These are phyloP conservation scores for Heliopora coerulea DNA, from an alignment of 92 coral and sea anemone genomes.

Conservation along the genomic window DNA sequence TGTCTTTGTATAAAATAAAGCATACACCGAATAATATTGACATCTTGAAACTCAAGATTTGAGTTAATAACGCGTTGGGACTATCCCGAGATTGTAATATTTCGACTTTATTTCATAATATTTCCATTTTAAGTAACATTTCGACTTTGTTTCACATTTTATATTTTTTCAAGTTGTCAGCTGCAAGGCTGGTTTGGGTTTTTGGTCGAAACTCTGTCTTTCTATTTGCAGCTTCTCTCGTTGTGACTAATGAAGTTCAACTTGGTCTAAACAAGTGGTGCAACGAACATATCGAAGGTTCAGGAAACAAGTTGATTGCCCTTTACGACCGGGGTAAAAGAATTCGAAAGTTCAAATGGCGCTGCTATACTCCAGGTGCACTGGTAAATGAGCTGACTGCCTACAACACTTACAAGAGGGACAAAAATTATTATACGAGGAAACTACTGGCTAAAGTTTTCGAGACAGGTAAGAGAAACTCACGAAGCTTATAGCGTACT, in stretches of 20 bases:
- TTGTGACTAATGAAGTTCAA: constrained; percentile 27
- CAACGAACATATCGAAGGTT: not conserved
- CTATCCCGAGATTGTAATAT: too few relatives aligned
- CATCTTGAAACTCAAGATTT: too few relatives aligned
- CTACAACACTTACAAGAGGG: constrained; percentile 19
- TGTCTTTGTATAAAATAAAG: too few relatives aligned
- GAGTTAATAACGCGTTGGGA: too few relatives aligned
- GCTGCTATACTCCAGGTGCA: constrained; percentile 12
- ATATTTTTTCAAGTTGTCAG: too few relatives aligned
- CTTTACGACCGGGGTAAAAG: constrained; percentile 27
- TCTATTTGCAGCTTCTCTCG: not conserved
- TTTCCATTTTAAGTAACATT: too few relatives aligned
- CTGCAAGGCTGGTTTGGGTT: not conserved
- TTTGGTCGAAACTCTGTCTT: not conserved
- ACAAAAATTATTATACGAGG: not conserved
- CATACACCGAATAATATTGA: too few relatives aligned
- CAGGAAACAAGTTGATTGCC: constrained; percentile 23
- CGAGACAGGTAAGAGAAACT: not conserved
- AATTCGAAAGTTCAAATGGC: constrained; percentile 10
- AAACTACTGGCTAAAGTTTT: not conserved
- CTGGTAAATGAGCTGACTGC: constrained; percentile 24
- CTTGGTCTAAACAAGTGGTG: constrained; percentile 21
- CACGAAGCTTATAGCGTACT: too few relatives aligned
- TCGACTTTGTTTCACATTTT: too few relatives aligned
- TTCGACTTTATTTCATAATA: too few relatives aligned